phyloP scores from a whole-genome alignment of 2,888 invertebrate species.

The Parelbella ahira region DNA sequence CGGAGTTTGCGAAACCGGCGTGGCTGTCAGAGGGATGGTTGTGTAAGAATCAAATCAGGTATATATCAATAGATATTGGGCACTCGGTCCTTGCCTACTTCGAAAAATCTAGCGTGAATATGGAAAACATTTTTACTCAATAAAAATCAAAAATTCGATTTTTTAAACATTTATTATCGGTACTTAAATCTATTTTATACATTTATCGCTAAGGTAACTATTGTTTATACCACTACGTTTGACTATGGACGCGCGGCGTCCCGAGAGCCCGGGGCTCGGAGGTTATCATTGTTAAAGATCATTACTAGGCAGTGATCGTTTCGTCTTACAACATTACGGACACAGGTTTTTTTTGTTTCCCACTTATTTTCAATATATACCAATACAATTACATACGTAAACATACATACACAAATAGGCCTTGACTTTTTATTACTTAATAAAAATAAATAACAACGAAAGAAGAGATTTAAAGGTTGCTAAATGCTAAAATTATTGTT shows the following conservation, averaged over 20 bases:
- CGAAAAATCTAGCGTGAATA: no score
- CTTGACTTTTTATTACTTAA: slow-evolving; percentile 19
- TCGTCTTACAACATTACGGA: slow-evolving; percentile 32
- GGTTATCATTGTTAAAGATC: slow-evolving; percentile 45
- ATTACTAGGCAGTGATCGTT: slow-evolving; percentile 62
- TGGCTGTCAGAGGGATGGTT: no score
- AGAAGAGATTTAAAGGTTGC: no score
- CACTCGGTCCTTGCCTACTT: no score
- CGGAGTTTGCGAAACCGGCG: no score
- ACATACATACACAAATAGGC: slow-evolving; percentile 15
- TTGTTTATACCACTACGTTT: slow-evolving; percentile 60
- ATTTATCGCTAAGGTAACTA: slow-evolving; percentile 66
- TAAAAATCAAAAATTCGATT: no score
- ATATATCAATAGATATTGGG: no score
- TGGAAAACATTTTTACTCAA: no score
- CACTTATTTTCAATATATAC: slow-evolving; percentile 25
- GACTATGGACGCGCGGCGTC: slow-evolving; percentile 63
- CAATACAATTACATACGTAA: slow-evolving; percentile 15
- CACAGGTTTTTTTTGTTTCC: slow-evolving; percentile 30
- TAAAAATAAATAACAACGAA: slow-evolving; percentile 28
- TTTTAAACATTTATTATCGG: slow-evolving; percentile 41
- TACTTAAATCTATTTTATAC: slow-evolving; percentile 58
- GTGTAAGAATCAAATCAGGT: no score
- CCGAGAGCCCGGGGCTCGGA: slow-evolving; percentile 46
- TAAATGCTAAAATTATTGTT: no score